Percentiles rank a stretch among this genome's conserved stretches.
Evolutionary conservation across 2,888 invertebrate species (phyloP).

Genomic region (Agrochola macilenta): DNA sequence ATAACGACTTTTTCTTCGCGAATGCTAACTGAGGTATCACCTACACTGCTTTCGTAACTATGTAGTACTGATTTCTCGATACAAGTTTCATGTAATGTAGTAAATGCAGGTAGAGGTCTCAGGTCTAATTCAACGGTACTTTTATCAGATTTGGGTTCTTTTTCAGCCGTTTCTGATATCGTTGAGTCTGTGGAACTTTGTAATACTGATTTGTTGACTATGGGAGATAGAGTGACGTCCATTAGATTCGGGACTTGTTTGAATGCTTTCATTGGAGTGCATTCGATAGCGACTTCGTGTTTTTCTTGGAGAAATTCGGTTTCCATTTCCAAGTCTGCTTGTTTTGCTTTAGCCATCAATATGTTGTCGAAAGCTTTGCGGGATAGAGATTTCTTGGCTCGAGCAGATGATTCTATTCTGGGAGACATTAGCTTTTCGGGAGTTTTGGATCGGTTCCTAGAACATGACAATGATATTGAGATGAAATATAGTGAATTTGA

Average conservation of each 20-base stretch:
- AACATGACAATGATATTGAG: conserved; percentile 40
- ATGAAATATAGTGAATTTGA: conserved; percentile 7
- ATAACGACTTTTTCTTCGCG: conserved; percentile 67
- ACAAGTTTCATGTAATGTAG: conserved; percentile 77
- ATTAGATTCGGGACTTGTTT: conserved; percentile 78
- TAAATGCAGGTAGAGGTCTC: conserved; percentile 78
- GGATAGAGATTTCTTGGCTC: conserved; percentile 82
- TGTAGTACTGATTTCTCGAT: conserved; percentile 81
- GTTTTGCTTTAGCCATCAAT: conserved; percentile 83
- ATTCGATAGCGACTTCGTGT: conserved; percentile 76
- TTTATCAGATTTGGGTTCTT: conserved; percentile 70
- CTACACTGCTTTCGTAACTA: conserved; percentile 81
- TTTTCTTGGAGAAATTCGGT: conserved; percentile 67
- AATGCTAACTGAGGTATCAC: conserved; percentile 71
- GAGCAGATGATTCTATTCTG: conserved; percentile 76
- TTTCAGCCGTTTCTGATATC: conserved; percentile 71
- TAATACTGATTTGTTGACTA: conserved; percentile 83
- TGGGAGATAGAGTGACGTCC: conserved; percentile 86
- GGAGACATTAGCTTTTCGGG: conserved; percentile 86
- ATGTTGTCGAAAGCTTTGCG: conserved; percentile 87
- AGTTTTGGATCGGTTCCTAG: conserved; percentile 85
- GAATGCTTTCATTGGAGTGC: conserved; percentile 83
- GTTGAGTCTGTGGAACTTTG: conserved; percentile 80
- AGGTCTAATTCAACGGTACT: conserved; percentile 64
- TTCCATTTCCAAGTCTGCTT: conserved; percentile 73